phyloP scores from a whole-genome alignment of 1,140 invertebrate genomes.

The Dermatophagoides farinae region DNA sequence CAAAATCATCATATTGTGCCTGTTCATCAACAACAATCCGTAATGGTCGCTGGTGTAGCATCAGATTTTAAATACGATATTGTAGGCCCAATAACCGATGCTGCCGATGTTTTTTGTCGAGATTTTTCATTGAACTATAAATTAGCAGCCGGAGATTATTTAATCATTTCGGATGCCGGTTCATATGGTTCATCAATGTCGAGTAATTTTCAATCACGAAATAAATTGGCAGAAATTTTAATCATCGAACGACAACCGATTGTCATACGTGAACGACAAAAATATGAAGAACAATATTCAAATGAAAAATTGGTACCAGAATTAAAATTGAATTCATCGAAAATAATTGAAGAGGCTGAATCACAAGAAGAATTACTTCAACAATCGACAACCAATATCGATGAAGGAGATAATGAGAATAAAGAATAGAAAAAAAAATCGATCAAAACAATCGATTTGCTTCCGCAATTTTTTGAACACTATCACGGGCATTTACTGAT shows the following conservation, averaged over 20 bases:
- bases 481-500: too few relatives aligned
- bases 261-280: conserved; percentile 24
- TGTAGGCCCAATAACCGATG: conserved; percentile 31
- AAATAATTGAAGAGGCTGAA: conserved; percentile 1
- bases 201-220: conserved; percentile 30
- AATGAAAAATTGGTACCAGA: conserved; percentile 4
- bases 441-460: not conserved
- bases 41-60: not conserved
- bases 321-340: not conserved
- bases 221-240: conserved; percentile 26
- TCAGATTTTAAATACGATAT: conserved; percentile 22
- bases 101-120: conserved; percentile 28
- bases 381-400: too few relatives aligned
- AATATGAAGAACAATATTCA: conserved; percentile 19
- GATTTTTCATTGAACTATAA: conserved; percentile 21
- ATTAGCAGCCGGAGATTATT: conserved; percentile 21
- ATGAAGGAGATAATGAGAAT: not conserved
- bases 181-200: conserved; percentile 30
- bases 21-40: conserved; percentile 9
- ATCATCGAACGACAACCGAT: conserved; percentile 21
- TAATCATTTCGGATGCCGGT: conserved; percentile 28
- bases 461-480: too few relatives aligned
- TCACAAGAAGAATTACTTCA: conserved; percentile 1
- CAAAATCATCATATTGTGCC: conserved; percentile 26
- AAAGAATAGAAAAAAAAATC: not conserved